These are phyloP conservation scores for Crambe crambe DNA, from an alignment of 37 sponge, comb jelly and placozoan genomes.

Conservation along the genomic window DNA sequence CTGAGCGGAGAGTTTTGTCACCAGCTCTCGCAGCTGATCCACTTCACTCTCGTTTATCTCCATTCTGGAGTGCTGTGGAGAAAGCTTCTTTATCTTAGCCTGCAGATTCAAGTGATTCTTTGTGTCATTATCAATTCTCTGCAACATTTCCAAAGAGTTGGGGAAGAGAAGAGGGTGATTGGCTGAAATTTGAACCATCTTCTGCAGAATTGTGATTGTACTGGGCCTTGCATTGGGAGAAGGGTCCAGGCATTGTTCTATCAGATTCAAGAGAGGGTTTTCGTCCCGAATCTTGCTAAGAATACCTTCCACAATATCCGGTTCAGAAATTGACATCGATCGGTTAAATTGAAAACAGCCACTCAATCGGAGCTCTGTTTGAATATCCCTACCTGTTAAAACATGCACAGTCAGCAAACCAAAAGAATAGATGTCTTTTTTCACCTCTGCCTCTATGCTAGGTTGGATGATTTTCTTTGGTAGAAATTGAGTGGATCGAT, in stretches of 20 bases:
- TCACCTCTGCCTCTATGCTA: not conserved
- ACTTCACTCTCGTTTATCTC: not conserved
- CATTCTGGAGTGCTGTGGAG: not conserved
- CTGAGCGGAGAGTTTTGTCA: constrained; percentile 19
- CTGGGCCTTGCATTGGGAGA: not conserved
- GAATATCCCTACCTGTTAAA: constrained; percentile 10
- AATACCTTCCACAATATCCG: not conserved
- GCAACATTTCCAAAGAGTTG: constrained; percentile 20
- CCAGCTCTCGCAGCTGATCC: not conserved
- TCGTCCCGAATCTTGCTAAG: not conserved
- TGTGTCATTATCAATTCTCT: not conserved
- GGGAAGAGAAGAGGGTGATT: not conserved
- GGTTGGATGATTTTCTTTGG: not conserved
- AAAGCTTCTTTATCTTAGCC: not conserved
- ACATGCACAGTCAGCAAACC: constrained; percentile 40
- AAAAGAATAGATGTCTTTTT: constrained; percentile 40
- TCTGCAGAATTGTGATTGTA: not conserved
- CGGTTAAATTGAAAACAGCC: not conserved
- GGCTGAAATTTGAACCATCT: not conserved
- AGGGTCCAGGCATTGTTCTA: constrained; percentile 6
- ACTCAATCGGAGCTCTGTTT: not conserved
- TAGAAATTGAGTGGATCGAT: too few relatives aligned
- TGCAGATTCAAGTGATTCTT: not conserved
- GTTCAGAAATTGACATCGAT: not conserved
- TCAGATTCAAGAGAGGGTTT: constrained; percentile 9